Conservation (phyloP, 2,888 invertebrate genomes). For the Cylloceria caligata region DNA sequence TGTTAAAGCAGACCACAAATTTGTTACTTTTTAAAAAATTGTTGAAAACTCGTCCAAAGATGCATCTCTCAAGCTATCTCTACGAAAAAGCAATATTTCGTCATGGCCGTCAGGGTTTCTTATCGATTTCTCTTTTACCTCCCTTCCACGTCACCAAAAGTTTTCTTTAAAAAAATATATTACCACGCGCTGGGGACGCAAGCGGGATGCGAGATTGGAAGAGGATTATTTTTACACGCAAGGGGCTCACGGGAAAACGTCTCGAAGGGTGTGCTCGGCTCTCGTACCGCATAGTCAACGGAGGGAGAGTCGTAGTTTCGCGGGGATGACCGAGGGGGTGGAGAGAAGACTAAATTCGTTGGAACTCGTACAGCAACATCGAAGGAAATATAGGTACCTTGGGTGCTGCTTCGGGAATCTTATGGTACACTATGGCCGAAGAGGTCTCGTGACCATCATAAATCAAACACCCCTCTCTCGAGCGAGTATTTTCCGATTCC, state of each 20-base stretch:
- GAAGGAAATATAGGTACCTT: slow-evolving; percentile 33
- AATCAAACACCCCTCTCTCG: slow-evolving; percentile 56
- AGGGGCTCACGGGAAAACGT: slow-evolving; percentile 39
- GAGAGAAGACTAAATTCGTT: slow-evolving; percentile 50
- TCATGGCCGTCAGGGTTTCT: neutral
- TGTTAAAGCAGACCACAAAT: too few species aligned
- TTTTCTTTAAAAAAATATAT: slow-evolving; percentile 35
- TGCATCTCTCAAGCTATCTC: neutral
- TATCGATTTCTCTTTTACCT: slow-evolving; percentile 28
- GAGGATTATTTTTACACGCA: slow-evolving; percentile 52
- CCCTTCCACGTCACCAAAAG: slow-evolving; percentile 21
- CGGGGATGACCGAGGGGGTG: slow-evolving; percentile 28
- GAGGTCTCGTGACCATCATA: slow-evolving; percentile 60
- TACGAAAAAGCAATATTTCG: neutral
- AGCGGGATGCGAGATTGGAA: slow-evolving; percentile 50
- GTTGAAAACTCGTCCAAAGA: neutral
- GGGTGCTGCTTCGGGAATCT: slow-evolving; percentile 17
- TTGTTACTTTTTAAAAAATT: too few species aligned
- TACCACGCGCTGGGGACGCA: slow-evolving; percentile 10
- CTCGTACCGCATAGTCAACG: neutral
- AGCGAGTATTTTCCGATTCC: slow-evolving; percentile 12
- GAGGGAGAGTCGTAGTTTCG: slow-evolving; percentile 40
- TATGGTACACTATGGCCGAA: slow-evolving; percentile 16
- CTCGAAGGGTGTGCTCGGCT: slow-evolving; percentile 26
- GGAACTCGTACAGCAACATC: slow-evolving; percentile 56